These are phyloP conservation scores for Platyura marginata DNA, from an alignment of 1,140 invertebrate species.

Conservation along the genomic window DNA sequence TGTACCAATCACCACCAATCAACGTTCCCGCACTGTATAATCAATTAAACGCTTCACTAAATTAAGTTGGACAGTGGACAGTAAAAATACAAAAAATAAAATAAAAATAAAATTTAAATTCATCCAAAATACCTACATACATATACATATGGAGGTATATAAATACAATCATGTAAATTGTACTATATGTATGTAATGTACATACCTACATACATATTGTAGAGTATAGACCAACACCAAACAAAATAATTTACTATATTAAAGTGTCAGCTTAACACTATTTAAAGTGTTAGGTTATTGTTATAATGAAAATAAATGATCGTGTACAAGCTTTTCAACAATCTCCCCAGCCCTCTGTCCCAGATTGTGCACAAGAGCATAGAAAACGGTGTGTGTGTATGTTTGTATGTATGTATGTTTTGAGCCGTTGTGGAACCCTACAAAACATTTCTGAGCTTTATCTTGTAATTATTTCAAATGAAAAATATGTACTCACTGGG, in stretches of 20 bases:
- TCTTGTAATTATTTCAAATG: too few relatives aligned
- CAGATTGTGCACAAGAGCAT: too few relatives aligned
- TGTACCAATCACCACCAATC: not conserved
- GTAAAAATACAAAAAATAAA: not conserved
- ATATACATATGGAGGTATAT: too few relatives aligned
- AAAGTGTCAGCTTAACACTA: conserved; percentile 2
- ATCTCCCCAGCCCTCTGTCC: too few relatives aligned
- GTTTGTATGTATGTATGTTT: too few relatives aligned
- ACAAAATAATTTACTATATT: conserved; percentile 2
- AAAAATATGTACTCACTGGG: too few relatives aligned
- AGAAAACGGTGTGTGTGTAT: too few relatives aligned
- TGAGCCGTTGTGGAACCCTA: too few relatives aligned
- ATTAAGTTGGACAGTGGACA: not conserved
- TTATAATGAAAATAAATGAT: not conserved
- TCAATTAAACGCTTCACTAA: not conserved
- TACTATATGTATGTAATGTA: too few relatives aligned
- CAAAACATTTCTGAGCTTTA: too few relatives aligned
- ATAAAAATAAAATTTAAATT: not conserved
- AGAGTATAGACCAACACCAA: not conserved
- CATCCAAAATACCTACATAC: not conserved
- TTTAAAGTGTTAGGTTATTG: conserved; percentile 1
- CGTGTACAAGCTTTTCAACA: not conserved
- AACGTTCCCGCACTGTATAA: not conserved
- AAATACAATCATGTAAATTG: too few relatives aligned
- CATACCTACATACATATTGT: not conserved